These are phyloP conservation scores for Gymnorhina tibicen DNA, from an alignment of 2,113 vertebrate species.

Conservation along the genomic window DNA sequence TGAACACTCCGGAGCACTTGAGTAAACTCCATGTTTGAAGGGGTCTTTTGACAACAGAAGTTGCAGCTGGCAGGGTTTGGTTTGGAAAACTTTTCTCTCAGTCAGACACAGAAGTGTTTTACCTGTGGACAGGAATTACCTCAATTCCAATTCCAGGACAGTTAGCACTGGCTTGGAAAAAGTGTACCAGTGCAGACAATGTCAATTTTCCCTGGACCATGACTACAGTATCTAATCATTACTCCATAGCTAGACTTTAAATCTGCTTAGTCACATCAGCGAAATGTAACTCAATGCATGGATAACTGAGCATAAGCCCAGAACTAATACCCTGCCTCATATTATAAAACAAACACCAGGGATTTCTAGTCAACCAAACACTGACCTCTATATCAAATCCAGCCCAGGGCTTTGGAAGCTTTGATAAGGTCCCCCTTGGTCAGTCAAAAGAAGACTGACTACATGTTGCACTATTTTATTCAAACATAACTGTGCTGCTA, in stretches of 20 bases:
- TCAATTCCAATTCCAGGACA: background rate
- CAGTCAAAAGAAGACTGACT: background rate
- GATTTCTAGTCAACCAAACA: background rate
- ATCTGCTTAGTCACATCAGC: background rate
- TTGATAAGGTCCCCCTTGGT: background rate
- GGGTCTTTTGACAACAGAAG: background rate
- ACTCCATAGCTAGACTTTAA: background rate
- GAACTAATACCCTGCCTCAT: background rate
- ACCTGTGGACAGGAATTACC: background rate
- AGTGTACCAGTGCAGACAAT: background rate
- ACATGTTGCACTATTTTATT: background rate
- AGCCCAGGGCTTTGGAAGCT: background rate
- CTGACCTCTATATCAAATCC: background rate
- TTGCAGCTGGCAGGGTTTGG: background rate
- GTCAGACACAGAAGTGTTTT: background rate
- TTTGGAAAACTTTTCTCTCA: background rate
- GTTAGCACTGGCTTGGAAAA: background rate
- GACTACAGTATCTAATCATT: background rate
- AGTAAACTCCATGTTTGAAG: background rate
- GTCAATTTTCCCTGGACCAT: background rate
- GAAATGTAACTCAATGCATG: background rate
- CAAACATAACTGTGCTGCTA: background rate
- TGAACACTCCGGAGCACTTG: background rate
- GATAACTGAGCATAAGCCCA: background rate
- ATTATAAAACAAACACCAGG: background rate